A percentile compares a stretch with the other conserved stretches of the same genome.
phyloP scores from a whole-genome alignment of 2,888 invertebrate species.

The Drosophila limbata region DNA sequence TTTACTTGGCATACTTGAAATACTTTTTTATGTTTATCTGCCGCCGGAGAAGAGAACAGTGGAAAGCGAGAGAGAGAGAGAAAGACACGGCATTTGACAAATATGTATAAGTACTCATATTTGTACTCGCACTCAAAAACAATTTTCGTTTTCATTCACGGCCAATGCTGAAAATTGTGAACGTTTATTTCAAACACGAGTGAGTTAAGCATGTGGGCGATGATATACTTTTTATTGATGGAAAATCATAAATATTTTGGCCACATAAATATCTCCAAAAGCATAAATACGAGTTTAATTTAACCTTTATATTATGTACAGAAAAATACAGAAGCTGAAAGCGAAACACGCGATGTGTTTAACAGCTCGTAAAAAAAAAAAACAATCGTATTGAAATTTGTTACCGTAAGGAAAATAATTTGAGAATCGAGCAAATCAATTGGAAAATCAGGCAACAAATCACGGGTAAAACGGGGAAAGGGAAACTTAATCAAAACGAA shows the following conservation, averaged over 20 bases:
- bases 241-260: conserved; percentile 55
- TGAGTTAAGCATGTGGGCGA: conserved; percentile 35
- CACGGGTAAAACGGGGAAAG: conserved; percentile 1
- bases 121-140: conserved; percentile 19
- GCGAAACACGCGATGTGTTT: conserved; percentile 31
- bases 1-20: conserved; percentile 12
- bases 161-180: conserved; percentile 29
- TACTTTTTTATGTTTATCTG: conserved; percentile 4
- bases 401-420: conserved; percentile 23
- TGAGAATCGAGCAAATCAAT: conserved; percentile 32
- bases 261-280: conserved; percentile 58
- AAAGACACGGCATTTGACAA: conserved; percentile 28
- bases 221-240: conserved; percentile 46
- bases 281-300: conserved; percentile 54
- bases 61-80: not conserved
- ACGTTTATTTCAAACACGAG: conserved; percentile 23
- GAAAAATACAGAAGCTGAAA: conserved; percentile 5
- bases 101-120: conserved; percentile 14
- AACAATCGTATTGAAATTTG: not conserved
- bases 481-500: conserved; percentile 65
- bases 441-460: conserved; percentile 19
- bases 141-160: conserved; percentile 48
- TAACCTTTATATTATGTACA: conserved; percentile 12
- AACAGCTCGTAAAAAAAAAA: conserved; percentile 61
- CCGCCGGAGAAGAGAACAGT: conserved; percentile 9